These are phyloP conservation scores for Drosophila busckii DNA, from an alignment of 1,140 invertebrate species.

Conservation along the genomic window DNA sequence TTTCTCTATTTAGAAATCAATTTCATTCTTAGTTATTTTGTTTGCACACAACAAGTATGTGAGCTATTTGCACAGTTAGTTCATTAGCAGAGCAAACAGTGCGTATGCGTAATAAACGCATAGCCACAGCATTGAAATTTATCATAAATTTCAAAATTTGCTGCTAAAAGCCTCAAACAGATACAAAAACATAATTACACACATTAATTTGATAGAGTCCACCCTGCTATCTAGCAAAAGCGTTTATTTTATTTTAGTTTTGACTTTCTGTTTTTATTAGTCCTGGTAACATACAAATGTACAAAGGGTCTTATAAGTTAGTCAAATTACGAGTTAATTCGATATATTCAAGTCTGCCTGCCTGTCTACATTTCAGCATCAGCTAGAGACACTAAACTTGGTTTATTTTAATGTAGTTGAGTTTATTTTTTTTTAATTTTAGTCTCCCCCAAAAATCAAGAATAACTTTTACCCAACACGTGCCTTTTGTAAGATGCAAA, in stretches of 20 bases:
- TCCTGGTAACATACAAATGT: no score
- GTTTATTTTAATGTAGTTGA: no score
- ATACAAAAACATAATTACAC: slow-evolving; percentile 43
- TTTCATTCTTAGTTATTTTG: slow-evolving; percentile 15
- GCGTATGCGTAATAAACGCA: slow-evolving; percentile 38
- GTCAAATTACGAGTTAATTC: no score
- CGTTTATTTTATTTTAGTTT: slow-evolving; percentile 37
- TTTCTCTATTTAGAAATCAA: slow-evolving; percentile 7
- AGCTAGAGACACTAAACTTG: no score
- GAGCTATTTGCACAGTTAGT: slow-evolving; percentile 32
- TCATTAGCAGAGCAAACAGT: slow-evolving; percentile 29
- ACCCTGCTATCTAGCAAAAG: slow-evolving; percentile 7
- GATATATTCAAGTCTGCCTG: no score
- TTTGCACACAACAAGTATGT: slow-evolving; percentile 16
- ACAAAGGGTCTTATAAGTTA: no score
- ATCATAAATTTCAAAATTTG: slow-evolving; percentile 48
- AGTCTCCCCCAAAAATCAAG: no score
- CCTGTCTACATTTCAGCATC: no score
- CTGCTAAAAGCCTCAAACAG: neutral
- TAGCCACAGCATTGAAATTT: slow-evolving; percentile 29
- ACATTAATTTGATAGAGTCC: slow-evolving; percentile 21
- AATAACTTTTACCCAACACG: no score
- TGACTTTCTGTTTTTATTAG: no score
- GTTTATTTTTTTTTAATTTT: no score
- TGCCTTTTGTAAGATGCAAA: no score